These are phyloP conservation scores for Byasa hedistus DNA, from an alignment of 2,888 invertebrate species.

Conservation along the genomic window DNA sequence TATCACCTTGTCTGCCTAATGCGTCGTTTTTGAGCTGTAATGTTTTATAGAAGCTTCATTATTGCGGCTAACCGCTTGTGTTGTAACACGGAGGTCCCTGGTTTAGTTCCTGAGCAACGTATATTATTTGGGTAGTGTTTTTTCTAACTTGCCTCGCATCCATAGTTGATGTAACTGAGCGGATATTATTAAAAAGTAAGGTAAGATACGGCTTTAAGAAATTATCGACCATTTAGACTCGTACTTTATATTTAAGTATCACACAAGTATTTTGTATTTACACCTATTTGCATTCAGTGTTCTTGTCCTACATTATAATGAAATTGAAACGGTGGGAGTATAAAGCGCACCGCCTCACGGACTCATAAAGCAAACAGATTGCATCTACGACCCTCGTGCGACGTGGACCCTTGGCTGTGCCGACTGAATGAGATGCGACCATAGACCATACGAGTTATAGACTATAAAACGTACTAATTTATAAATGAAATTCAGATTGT, in stretches of 20 bases:
- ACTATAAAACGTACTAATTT: background rate
- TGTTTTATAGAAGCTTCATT: too few relatives aligned
- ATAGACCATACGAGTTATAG: constrained; percentile 27
- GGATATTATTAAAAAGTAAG: too few relatives aligned
- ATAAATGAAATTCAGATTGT: background rate
- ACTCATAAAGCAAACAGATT: constrained; percentile 71
- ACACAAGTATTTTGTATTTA: constrained; percentile 7
- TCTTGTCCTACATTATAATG: constrained; percentile 37
- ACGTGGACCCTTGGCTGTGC: constrained; percentile 48
- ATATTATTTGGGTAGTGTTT: too few relatives aligned
- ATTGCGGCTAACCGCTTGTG: too few relatives aligned
- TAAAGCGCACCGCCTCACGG: constrained; percentile 50
- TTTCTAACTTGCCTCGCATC: too few relatives aligned
- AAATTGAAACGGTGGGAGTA: constrained; percentile 40
- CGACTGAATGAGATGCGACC: constrained; percentile 40
- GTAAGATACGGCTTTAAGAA: too few relatives aligned
- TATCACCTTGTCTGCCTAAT: too few relatives aligned
- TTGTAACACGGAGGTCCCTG: too few relatives aligned
- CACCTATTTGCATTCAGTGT: constrained; percentile 2
- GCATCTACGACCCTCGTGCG: constrained; percentile 54
- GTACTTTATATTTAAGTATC: background rate
- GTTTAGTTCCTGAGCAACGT: too few relatives aligned
- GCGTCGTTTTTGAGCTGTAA: too few relatives aligned
- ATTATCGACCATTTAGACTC: too few relatives aligned
- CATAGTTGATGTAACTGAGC: too few relatives aligned